Percentiles rank a stretch among this genome's conserved stretches.
Conservation (phyloP, 2,888 invertebrate species). For the Ophion costatus region DNA sequence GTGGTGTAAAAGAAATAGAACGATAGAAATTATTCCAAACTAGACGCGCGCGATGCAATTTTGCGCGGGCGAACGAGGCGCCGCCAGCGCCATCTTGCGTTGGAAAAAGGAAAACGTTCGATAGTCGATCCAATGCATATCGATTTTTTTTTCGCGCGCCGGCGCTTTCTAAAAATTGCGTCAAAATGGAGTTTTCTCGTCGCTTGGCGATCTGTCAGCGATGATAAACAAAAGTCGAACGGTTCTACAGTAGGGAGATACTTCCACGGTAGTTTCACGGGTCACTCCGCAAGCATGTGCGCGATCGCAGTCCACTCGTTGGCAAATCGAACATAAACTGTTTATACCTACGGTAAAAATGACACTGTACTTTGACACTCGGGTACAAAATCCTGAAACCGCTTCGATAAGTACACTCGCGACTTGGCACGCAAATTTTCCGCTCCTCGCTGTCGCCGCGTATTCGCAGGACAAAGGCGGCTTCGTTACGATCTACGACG, state of each 20-base stretch:
- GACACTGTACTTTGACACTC: constrained; percentile 94
- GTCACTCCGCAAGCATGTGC: background rate
- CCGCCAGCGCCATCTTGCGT: background rate
- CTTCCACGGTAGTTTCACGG: background rate
- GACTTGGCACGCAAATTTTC: constrained; percentile 92
- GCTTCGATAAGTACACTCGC: constrained; percentile 92
- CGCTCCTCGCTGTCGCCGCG: constrained; percentile 93
- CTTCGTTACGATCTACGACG: constrained; percentile 94
- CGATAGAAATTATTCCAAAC: background rate
- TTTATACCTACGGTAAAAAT: constrained; percentile 83
- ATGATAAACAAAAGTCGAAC: constrained; percentile 32
- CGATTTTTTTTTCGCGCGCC: constrained; percentile 7
- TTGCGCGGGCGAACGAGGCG: background rate
- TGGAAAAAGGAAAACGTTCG: background rate
- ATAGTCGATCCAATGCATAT: background rate
- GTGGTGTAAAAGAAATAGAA: background rate
- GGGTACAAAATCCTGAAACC: constrained; percentile 90
- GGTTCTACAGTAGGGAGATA: background rate
- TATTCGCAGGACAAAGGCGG: constrained; percentile 95
- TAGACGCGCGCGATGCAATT: background rate
- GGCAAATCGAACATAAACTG: background rate
- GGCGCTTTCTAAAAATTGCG: constrained; percentile 24
- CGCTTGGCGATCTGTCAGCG: constrained; percentile 17
- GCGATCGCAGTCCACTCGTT: background rate
- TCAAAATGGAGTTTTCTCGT: constrained; percentile 51